Conservation (phyloP, 2,888 invertebrate species). For the Diachrysia chrysitis region DNA sequence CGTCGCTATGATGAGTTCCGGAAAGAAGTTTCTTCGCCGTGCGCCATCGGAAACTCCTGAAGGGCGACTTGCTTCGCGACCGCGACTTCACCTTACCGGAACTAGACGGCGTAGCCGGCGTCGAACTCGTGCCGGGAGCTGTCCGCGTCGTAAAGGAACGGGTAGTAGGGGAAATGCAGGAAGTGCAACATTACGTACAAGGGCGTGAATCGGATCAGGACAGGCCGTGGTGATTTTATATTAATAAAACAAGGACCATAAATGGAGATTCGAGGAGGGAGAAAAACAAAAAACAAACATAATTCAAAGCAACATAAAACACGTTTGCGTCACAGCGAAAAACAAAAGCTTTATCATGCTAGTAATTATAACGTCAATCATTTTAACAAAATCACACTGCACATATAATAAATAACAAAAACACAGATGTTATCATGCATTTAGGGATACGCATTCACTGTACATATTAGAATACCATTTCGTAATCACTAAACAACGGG, state of each 20-base stretch:
- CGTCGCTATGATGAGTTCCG: constrained; percentile 93
- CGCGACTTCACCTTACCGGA: constrained; percentile 94
- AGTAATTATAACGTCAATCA: constrained; percentile 28
- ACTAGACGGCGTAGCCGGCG: constrained; percentile 83
- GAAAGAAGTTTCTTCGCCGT: constrained; percentile 92
- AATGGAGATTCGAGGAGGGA: constrained; percentile 50
- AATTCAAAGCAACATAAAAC: constrained; percentile 87
- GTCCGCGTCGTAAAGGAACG: constrained; percentile 61
- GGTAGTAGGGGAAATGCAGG: constrained; percentile 32
- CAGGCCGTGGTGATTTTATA: constrained; percentile 18
- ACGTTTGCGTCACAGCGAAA: constrained; percentile 81
- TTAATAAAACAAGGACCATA: constrained; percentile 24
- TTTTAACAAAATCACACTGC: constrained; percentile 45
- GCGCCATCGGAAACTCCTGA: constrained; percentile 97
- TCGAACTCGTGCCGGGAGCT: constrained; percentile 83
- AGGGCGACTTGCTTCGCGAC: constrained; percentile 97
- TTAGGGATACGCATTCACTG: constrained; percentile 53
- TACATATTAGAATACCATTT: constrained; percentile 55
- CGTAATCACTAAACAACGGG: constrained; percentile 44
- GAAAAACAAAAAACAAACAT: constrained; percentile 76
- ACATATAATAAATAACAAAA: constrained; percentile 71
- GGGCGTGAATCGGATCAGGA: constrained; percentile 44
- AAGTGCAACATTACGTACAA: constrained; percentile 23
- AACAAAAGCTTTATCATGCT: constrained; percentile 81
- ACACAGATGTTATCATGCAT: constrained; percentile 76